phyloP scores from a whole-genome alignment of 1,140 invertebrate genomes.

The Marisa cornuarietis region DNA sequence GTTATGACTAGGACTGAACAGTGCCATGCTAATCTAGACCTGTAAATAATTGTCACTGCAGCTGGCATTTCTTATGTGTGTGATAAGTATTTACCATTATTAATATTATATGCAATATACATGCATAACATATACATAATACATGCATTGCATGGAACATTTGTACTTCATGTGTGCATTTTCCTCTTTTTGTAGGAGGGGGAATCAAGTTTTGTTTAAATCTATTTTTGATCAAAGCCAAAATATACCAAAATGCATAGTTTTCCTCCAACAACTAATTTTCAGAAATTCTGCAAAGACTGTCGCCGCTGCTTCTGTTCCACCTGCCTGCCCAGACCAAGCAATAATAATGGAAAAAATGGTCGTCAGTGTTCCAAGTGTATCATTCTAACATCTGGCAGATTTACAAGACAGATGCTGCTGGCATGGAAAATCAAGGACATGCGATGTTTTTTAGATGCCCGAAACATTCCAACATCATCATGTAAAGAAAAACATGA shows the following conservation, averaged over 20 bases:
- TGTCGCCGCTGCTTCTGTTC: constrained; percentile 58
- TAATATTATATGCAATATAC: background rate
- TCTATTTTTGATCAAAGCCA: constrained; percentile 14
- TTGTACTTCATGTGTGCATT: background rate
- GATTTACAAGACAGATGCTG: constrained; percentile 54
- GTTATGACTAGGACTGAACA: background rate
- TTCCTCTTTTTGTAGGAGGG: background rate
- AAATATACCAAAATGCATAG: constrained; percentile 11
- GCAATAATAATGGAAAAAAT: constrained; percentile 13
- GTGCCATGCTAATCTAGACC: background rate
- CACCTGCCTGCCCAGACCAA: constrained; percentile 48
- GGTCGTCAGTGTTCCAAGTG: constrained; percentile 58
- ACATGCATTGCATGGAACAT: background rate
- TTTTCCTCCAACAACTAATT: constrained; percentile 12
- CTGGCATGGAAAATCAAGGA: constrained; percentile 62
- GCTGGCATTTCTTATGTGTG: background rate
- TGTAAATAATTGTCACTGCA: background rate
- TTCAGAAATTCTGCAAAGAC: constrained; percentile 59
- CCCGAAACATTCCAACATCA: constrained; percentile 52
- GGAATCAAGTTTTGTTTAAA: background rate
- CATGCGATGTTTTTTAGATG: constrained; percentile 55
- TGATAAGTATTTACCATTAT: background rate
- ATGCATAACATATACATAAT: too few relatives aligned
- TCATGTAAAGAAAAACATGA: constrained; percentile 63
- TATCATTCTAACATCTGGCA: constrained; percentile 49